These are phyloP conservation scores for Psammodynastes pulverulentus DNA, from an alignment of 2,113 vertebrate genomes.

Conservation along the genomic window DNA sequence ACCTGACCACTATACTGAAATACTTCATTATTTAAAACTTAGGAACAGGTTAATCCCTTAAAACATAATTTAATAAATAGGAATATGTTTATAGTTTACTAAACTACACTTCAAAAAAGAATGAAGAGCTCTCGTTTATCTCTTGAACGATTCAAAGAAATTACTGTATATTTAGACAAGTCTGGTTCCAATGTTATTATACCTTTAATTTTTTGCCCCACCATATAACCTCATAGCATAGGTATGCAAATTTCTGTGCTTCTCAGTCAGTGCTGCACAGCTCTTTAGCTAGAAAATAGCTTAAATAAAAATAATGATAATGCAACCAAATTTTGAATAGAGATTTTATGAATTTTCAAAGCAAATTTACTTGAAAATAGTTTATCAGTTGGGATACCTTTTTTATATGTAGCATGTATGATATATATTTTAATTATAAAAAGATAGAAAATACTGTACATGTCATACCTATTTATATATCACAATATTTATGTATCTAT, in stretches of 20 bases:
- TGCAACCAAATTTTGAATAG: not conserved
- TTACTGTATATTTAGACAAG: not conserved
- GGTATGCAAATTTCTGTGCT: conserved; percentile 1
- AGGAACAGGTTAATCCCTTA: conserved; percentile 35
- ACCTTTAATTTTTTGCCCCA: not conserved
- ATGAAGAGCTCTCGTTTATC: not conserved
- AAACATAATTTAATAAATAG: not conserved
- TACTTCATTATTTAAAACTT: conserved; percentile 3
- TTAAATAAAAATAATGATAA: not conserved
- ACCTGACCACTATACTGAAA: conserved; percentile 17
- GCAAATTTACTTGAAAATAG: not conserved
- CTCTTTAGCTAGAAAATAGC: not conserved
- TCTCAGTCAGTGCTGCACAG: conserved; percentile 5
- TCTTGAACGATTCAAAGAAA: not conserved
- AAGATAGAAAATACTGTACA: not conserved
- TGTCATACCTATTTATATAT: not conserved
- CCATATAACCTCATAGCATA: not conserved
- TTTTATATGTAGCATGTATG: not conserved
- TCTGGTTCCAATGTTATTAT: not conserved
- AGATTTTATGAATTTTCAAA: not conserved
- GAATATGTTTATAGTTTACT: not conserved
- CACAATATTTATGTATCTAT: not conserved
- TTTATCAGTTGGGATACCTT: not conserved
- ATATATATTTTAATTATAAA: not conserved
- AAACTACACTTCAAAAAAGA: not conserved